Evolutionary conservation across 2,113 vertebrate species (phyloP), one percentile per base, ranked within the genome.

Genomic region (Pardalotus punctatus): DNA sequence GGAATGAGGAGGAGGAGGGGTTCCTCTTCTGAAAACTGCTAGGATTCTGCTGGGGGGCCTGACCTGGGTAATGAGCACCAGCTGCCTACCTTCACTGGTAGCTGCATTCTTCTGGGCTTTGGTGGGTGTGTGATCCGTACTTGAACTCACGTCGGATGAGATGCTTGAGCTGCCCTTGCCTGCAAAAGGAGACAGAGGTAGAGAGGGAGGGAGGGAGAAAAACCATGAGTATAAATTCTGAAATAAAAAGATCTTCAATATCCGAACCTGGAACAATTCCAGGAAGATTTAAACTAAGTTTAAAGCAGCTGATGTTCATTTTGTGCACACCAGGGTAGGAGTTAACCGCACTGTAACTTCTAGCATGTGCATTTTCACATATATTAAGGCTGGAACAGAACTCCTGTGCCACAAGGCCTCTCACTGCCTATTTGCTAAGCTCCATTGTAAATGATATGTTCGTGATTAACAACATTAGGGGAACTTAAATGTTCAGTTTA

Each of bases 111-210:
- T 99, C 94, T 98, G 98, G 96, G 99, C 98, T 99, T 99, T 99
- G 92, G 99, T 99, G 38, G 99, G 98, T 17, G 99, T 99, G 97
- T 99, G 99, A 98, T 99, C 99, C 43, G 99, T 99, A 98, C 99
- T 99, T 92, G 99, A 99, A 98, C 99, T 99, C 98, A 99, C 98
- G 98, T 99, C 99, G 97, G 99, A 99, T 97, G 99, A 99, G 98
- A 99, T 99, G 98, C 99, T 99, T 98, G 99, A 99, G 98, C 99
- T 99, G 97, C 99, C 99, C 98, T 99, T 99, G 98, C 99, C 99
- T 99, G 93, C 82, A 94, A 97, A 94, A 94, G 88, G 95, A 89
- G 88, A 96, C 61, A 60, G 61, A 65, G 51, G 27, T 28, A 25
- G 61, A 90, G 29, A 77, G 40, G 24, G 48, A 25, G 40, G 3